Percentiles rank a stretch among this genome's conserved stretches.
phyloP scores from a whole-genome alignment of 2,797 vertebrate species.

The Coendou prehensilis region DNA sequence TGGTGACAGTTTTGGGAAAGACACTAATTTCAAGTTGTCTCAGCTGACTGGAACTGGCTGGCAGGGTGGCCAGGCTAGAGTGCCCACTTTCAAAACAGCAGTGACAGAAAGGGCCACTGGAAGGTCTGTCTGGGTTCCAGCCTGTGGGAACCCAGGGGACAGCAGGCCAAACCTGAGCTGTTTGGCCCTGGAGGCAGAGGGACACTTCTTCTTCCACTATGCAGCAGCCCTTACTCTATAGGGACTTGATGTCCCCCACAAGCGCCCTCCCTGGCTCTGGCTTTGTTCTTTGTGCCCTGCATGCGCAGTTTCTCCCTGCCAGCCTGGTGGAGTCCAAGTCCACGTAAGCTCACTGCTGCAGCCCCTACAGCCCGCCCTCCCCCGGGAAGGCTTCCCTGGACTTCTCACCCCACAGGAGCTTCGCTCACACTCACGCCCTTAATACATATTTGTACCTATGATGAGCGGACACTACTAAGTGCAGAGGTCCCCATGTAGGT shows the following conservation, averaged over 20 bases:
- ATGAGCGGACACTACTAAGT: background rate
- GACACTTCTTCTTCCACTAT: background rate
- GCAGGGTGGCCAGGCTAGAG: background rate
- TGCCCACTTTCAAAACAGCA: background rate
- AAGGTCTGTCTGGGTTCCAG: background rate
- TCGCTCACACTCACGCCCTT: background rate
- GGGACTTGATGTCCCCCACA: background rate
- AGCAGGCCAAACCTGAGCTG: background rate
- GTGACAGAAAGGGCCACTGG: background rate
- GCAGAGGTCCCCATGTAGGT: background rate
- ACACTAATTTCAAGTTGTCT: conserved; percentile 12
- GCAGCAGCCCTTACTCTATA: background rate
- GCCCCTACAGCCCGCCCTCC: background rate
- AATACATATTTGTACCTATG: background rate
- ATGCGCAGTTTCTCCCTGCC: background rate
- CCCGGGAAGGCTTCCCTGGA: background rate
- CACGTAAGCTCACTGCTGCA: too few relatives aligned
- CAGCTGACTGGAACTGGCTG: background rate
- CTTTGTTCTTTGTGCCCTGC: background rate
- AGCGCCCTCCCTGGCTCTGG: background rate
- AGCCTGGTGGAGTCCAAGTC: background rate
- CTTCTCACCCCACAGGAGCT: background rate
- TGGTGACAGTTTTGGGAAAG: conserved; percentile 19
- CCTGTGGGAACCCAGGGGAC: background rate
- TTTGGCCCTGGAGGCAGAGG: background rate